Evolutionary conservation across 2,888 invertebrate species (phyloP).

Genomic region (Horisme vitalbata): DNA sequence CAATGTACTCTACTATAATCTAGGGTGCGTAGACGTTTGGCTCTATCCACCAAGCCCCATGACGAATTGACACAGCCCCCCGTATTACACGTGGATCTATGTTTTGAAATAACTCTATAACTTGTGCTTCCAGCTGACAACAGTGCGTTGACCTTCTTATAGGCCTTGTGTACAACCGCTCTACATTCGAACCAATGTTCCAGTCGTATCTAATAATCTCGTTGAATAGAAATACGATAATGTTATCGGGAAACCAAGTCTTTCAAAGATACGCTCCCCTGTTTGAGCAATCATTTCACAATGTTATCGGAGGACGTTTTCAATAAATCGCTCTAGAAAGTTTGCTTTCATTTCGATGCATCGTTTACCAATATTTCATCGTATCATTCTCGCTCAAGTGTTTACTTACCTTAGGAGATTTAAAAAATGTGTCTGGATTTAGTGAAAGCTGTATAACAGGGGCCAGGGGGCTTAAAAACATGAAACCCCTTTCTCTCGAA

Average conservation of each 20-base stretch:
- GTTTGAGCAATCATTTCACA: constrained; percentile 37
- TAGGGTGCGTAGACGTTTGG: constrained; percentile 60
- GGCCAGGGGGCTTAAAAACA: constrained; percentile 17
- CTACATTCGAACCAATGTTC: constrained; percentile 26
- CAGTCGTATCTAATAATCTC: constrained; percentile 19
- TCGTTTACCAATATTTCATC: constrained; percentile 3
- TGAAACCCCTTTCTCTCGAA: constrained; percentile 18
- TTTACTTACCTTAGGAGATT: constrained; percentile 2
- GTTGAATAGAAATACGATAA: constrained; percentile 35
- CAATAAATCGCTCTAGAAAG: constrained; percentile 26
- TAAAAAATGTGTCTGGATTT: constrained; percentile 10
- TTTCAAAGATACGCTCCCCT: constrained; percentile 32
- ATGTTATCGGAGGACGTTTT: constrained; percentile 40
- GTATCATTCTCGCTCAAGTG: constrained; percentile 4
- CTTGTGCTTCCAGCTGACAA: constrained; percentile 49
- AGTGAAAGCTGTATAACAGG: constrained; percentile 20
- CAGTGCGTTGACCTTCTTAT: constrained; percentile 63
- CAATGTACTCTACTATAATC: constrained; percentile 38
- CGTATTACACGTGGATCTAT: constrained; percentile 37
- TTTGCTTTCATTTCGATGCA: constrained; percentile 6
- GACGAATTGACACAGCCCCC: constrained; percentile 55
- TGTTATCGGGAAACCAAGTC: constrained; percentile 39
- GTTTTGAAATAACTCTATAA: constrained; percentile 42
- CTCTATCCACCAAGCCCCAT: constrained; percentile 43
- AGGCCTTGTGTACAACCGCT: constrained; percentile 12